Evolutionary conservation across 2,797 vertebrate genomes (phyloP), one percentile per base, ranked within the genome.

Genomic region (Neomorphus geoffroyi): DNA sequence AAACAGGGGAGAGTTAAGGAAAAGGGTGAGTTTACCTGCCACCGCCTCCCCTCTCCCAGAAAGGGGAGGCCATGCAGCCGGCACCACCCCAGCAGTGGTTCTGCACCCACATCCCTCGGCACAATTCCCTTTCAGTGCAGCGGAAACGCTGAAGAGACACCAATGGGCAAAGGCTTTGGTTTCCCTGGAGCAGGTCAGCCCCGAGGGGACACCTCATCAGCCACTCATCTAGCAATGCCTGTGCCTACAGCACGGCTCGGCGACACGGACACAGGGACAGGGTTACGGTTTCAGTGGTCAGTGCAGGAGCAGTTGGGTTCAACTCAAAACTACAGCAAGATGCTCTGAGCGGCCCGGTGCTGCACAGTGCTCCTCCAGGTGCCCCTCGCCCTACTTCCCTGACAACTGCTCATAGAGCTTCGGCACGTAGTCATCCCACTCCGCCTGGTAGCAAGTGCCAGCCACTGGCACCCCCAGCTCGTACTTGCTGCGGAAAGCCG

Each of bases 401-500:
- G 98, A 97, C 24, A 99, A 98, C 98, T 99, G 99, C 94, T 99
- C 98, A 0, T 99, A 99, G 37, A 99, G 98, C 93, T 99, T 99
- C 35, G 99, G 99, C 56, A 99, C 99, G 3, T 99, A 99, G 93
- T 98, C 96, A 3, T 99, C 99, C 99, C 99, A 99, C 92, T 99
- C 98, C 0, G 99, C 99, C 97, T 99, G 99, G 98, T 98, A 99
- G 96, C 99, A 99, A 6, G 97, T 98, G 46, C 99, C 99, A 0
- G 99, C 99, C 93, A 98, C 96, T 0, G 99, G 99, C 8, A 95
- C 30, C 3, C 97, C 98, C 32, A 99, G 98, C 13, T 96, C 84
- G 46, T 99, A 99, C 95, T 99, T 99, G 97, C 98, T 97, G 91
- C 99, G 98, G 97, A 99, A 99, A 21, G 88, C 80, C 6, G 98